phyloP scores from a whole-genome alignment of 2,113 vertebrate genomes.

The Thalassoma bifasciatum region DNA sequence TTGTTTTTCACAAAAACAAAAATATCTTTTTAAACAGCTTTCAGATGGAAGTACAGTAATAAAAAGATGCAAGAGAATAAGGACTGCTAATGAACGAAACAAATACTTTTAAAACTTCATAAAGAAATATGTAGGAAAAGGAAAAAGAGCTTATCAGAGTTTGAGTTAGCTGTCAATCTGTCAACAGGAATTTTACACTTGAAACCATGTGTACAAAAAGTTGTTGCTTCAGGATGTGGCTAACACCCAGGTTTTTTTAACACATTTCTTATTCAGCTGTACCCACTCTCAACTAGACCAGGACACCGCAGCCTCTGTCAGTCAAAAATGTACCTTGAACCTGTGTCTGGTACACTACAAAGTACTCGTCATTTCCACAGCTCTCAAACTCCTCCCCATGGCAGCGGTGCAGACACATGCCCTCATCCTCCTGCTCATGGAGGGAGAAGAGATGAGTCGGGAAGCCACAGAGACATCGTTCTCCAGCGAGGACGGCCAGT shows the following conservation, averaged over 20 bases:
- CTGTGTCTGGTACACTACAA: slow-evolving; percentile 96
- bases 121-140: too few relatives aligned
- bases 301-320: background rate
- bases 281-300: background rate
- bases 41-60: too few relatives aligned
- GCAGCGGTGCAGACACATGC: slow-evolving; percentile 90
- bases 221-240: background rate
- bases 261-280: background rate
- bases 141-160: too few relatives aligned
- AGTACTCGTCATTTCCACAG: slow-evolving; percentile 90
- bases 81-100: too few relatives aligned
- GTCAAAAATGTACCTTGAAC: slow-evolving; percentile 88
- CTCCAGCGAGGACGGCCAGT: slow-evolving; percentile 88
- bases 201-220: too few relatives aligned
- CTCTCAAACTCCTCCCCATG: slow-evolving; percentile 91
- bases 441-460: slow-evolving; percentile 92
- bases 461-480: slow-evolving; percentile 91
- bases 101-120: too few relatives aligned
- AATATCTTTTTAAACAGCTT: too few relatives aligned
- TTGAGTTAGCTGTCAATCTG: too few relatives aligned
- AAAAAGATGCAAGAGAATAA: too few relatives aligned
- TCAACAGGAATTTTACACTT: too few relatives aligned
- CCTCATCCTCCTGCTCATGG: slow-evolving; percentile 91
- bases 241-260: background rate
- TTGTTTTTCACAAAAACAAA: too few relatives aligned